These are phyloP conservation scores for Sarcophaga caerulescens DNA, from an alignment of 2,888 invertebrate genomes.

Conservation along the genomic window DNA sequence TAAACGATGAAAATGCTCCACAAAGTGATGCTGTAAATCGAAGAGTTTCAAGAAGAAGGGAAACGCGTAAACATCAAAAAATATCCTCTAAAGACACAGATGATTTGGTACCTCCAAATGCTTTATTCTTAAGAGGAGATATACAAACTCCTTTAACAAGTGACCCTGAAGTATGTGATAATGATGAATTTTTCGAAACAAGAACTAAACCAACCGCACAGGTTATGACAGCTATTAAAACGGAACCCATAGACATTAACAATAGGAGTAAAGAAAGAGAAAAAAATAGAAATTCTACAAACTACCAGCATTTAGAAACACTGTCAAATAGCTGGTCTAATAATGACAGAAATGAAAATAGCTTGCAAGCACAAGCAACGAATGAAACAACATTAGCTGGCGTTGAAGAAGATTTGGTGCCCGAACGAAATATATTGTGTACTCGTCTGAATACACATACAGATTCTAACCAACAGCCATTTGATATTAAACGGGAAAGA, in stretches of 20 bases:
- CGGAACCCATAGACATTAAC: constrained; percentile 11
- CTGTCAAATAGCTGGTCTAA: neutral
- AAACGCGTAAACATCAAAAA: neutral
- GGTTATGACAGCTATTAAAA: constrained; percentile 24
- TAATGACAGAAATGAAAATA: neutral
- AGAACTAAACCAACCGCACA: neutral
- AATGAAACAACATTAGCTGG: neutral
- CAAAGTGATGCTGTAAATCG: neutral
- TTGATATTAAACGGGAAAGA: constrained; percentile 44
- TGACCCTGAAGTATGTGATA: neutral
- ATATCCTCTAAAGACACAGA: constrained; percentile 14
- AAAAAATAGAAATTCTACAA: neutral
- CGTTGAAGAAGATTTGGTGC: constrained; percentile 56
- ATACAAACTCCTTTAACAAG: neutral
- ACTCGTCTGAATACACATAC: neutral
- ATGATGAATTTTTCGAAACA: constrained; percentile 55
- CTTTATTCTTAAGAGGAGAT: constrained; percentile 28
- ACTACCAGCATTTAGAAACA: neutral
- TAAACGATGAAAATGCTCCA: neutral
- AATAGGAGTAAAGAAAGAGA: neutral
- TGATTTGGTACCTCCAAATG: constrained; percentile 49
- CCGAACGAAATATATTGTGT: constrained; percentile 43
- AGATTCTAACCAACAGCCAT: neutral
- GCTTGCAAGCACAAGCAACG: neutral
- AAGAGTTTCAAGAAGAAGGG: neutral